Evolutionary conservation across 2,888 invertebrate genomes (phyloP), one percentile per base, ranked within the genome.

Genomic region (Minunthozetes semirufus): DNA sequence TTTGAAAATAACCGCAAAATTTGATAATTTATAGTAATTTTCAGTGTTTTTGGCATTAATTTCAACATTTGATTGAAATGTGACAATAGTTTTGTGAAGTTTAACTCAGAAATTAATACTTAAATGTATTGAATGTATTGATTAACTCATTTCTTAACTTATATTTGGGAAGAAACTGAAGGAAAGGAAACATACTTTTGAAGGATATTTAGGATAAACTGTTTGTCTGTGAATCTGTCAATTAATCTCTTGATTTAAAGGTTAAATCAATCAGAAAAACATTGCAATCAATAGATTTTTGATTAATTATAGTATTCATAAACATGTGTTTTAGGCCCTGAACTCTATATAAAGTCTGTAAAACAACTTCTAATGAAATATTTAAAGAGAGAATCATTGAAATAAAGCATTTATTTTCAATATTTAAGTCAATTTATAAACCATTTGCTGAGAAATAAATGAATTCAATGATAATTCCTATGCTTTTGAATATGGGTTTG

Each of bases 221-320:
- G 48, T 17, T n/a, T 48, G 48, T 17, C 48, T 48, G 48, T 17
- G 48, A 48, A 48, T 48, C 48, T 48, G 53, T 53, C 19, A 53
- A 53, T 53, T 53, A 19, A 53, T 53, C 19, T 53, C 53, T 53
- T 19, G 19, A 53, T 53, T 53, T 53, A 53, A 53, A 53, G 53
- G 53, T 53, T 53, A 53, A n/a, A 53, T 53, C 53, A n/a, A 19
- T 53, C 53, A 53, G 19, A n/a, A 53, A n/a, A 53, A 19, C 53
- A 53, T 53, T 19, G 19, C 8, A n/a, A 19, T 17, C 19, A 19
- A 19, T 53, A 53, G 13, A 17, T n/a, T 13, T 48, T 48, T 48
- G 48, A 53, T 53, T 53, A 53, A 53, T 53, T 53, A 53, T 19
- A 53, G 8, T n/a, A 6, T 4, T 4, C 6, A 48, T 48, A 48